Evolutionary conservation across 2,888 invertebrate genomes (phyloP), one percentile per base, ranked within the genome.

Genomic region (Augochlorella aurata): DNA sequence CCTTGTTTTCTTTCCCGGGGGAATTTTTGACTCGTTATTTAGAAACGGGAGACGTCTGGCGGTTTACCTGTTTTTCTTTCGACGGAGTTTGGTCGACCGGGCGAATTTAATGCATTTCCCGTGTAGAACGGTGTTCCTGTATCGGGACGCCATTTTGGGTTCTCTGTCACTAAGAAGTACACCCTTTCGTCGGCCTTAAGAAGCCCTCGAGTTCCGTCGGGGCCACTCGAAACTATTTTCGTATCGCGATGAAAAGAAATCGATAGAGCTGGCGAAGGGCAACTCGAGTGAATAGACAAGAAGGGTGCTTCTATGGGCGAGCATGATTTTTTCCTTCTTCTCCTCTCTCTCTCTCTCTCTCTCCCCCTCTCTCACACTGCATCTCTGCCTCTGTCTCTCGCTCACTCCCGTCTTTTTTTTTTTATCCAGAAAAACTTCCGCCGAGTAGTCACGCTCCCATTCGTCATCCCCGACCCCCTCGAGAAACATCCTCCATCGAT

Each of bases 171-270:
- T 71, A 86, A 87, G 86, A 85, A 89, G 89, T 85, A 86, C 89
- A 89, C 86, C 89, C 89, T 86, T 89, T 89, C 88, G 86, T 84
- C 85, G 88, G 86, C 82, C 85, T 89, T 89, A 89, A 89, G 90
- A 88, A 89, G 89, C 89, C 85, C 89, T 90, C 89, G 88, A 81
- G 87, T 85, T 87, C 74, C 87, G 87, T 71, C 89, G 85, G 87
- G 61, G 83, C 88, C 87, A 89, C 89, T 89, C 87, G 85, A 89
- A 90, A 89, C 89, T 89, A 89, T 89, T 89, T 89, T 89, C 90
- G 89, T 89, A 89, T 89, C 89, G 89, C 77, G 81, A 86, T 88
- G 87, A 89, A 89, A 89, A 89, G 89, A 88, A 88, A 89, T 89
- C 89, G 88, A 90, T 85, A 87, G 79, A 86, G 89, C 83, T 88